Evolutionary conservation across 2,797 vertebrate species (phyloP).

Genomic region (Limnodromus scolopaceus): DNA sequence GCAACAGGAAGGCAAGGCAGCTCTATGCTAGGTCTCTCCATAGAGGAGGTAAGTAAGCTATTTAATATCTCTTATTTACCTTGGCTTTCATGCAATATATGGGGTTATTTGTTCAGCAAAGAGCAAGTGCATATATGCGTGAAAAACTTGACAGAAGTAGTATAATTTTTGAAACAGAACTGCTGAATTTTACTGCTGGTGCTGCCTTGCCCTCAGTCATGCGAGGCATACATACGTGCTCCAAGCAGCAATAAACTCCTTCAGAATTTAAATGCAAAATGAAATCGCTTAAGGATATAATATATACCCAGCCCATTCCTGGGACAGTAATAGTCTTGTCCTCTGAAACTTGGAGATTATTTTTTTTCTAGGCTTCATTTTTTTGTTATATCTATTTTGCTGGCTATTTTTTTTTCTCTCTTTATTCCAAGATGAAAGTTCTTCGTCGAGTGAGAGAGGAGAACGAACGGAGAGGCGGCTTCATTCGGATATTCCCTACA

Average conservation of each 20-base stretch:
- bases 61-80: background rate
- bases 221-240: background rate
- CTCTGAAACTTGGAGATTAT: background rate
- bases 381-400: background rate
- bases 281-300: background rate
- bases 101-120: background rate
- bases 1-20: constrained; percentile 75
- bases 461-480: constrained; percentile 91
- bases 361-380: background rate
- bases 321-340: background rate
- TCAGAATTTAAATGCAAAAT: background rate
- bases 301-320: background rate
- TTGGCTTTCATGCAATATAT: background rate
- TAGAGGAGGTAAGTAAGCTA: constrained; percentile 88
- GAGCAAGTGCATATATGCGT: background rate
- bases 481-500: constrained; percentile 94
- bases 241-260: background rate
- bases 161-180: background rate
- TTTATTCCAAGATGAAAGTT: constrained; percentile 85
- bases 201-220: background rate
- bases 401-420: background rate
- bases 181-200: background rate
- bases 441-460: constrained; percentile 91
- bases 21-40: constrained; percentile 85
- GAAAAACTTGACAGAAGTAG: background rate